phyloP scores from a whole-genome alignment of 2,888 invertebrate genomes.

The Tholera decimalis region DNA sequence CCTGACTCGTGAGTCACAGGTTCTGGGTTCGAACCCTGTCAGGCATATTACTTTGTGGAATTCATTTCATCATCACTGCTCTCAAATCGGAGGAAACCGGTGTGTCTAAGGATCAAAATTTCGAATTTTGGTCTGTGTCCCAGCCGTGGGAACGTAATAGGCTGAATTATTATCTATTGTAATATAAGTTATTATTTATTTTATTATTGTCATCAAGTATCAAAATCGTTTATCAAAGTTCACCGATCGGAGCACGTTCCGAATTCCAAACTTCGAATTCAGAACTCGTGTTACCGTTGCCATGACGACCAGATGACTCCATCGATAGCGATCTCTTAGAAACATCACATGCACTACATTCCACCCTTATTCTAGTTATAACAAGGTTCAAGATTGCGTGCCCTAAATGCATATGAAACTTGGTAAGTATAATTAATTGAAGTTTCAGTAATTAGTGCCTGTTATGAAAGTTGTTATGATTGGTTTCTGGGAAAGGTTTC shows the following conservation, averaged over 20 bases:
- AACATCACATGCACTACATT: constrained; percentile 6
- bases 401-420: not conserved
- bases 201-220: too few species aligned
- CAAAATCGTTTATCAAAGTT: constrained; percentile 47
- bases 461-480: constrained; percentile 47
- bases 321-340: constrained; percentile 57
- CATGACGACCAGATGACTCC: constrained; percentile 72
- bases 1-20: too few species aligned
- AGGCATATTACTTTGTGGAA: too few species aligned
- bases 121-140: too few species aligned
- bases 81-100: too few species aligned
- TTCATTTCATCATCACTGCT: too few species aligned
- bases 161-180: too few species aligned
- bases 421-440: constrained; percentile 59
- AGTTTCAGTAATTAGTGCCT: constrained; percentile 60
- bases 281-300: constrained; percentile 72
- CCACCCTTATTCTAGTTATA: not conserved
- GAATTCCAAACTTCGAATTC: constrained; percentile 74
- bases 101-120: too few species aligned
- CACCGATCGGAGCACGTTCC: constrained; percentile 70
- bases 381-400: constrained; percentile 26
- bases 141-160: too few species aligned
- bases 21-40: too few species aligned
- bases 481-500: constrained; percentile 35
- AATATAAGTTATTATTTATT: too few species aligned